phyloP scores from a whole-genome alignment of 30 jellyfish, hydroid and myxozoan species.

The Turritopsis dohrnii region DNA sequence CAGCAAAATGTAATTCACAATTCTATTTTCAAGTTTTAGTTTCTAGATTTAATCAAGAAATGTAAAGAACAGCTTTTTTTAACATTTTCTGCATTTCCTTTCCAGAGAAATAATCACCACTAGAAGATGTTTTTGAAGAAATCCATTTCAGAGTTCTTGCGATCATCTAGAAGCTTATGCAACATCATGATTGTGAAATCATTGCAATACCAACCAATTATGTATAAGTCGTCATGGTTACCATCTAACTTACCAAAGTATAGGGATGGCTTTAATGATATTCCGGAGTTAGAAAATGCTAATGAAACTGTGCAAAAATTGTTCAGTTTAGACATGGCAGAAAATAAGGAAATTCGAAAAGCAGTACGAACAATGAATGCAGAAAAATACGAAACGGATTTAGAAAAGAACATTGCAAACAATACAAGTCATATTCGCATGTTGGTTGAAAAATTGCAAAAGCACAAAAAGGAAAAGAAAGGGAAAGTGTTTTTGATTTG shows the following conservation, averaged over 20 bases:
- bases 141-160: background rate
- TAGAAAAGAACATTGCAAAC: conserved; percentile 29
- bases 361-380: conserved; percentile 7
- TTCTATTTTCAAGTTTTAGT: too few relatives aligned
- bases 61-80: too few relatives aligned
- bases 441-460: conserved; percentile 29
- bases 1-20: too few relatives aligned
- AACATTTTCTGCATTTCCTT: too few relatives aligned
- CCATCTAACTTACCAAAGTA: conserved; percentile 22
- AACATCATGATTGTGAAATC: background rate
- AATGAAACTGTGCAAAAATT: conserved; percentile 62
- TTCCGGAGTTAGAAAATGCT: conserved; percentile 47
- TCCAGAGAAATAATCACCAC: background rate
- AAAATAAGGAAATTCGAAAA: conserved; percentile 30
- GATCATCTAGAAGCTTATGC: background rate
- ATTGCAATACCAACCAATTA: background rate
- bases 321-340: conserved; percentile 65
- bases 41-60: too few relatives aligned
- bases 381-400: conserved; percentile 28
- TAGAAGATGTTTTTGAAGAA: background rate
- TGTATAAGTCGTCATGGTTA: background rate
- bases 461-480: conserved; percentile 41
- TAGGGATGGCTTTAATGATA: conserved; percentile 35
- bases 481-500: conserved; percentile 73
- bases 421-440: conserved; percentile 38